Percentiles rank a stretch among this genome's conserved stretches.
phyloP scores from a whole-genome alignment of 2,888 invertebrate species.

The Thera britannica region DNA sequence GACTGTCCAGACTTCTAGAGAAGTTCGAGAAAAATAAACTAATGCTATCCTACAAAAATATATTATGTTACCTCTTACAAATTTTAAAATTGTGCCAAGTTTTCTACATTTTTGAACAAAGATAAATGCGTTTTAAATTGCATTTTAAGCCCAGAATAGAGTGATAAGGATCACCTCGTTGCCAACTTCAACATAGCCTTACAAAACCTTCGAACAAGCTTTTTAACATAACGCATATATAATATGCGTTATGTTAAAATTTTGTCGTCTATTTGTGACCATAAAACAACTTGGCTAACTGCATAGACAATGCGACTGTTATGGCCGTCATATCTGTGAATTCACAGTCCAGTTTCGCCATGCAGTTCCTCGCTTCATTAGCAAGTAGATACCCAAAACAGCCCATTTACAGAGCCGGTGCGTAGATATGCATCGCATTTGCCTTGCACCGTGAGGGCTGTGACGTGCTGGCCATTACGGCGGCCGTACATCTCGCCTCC shows the following conservation, averaged over 20 bases:
- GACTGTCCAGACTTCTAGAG: too few relatives aligned
- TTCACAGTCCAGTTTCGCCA: conserved; percentile 74
- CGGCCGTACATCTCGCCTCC: conserved; percentile 77
- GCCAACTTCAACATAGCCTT: conserved; percentile 34
- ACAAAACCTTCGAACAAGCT: conserved; percentile 36
- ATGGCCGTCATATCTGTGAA: conserved; percentile 73
- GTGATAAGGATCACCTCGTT: conserved; percentile 32
- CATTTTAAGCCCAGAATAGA: conserved; percentile 33
- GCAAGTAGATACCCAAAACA: conserved; percentile 83
- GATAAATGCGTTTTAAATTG: conserved; percentile 12
- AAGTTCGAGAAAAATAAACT: too few relatives aligned
- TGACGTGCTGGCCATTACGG: conserved; percentile 79
- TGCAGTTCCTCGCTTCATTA: conserved; percentile 76
- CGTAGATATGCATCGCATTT: conserved; percentile 80
- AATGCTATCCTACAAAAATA: too few relatives aligned
- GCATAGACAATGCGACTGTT: conserved; percentile 67
- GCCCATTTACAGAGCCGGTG: conserved; percentile 79
- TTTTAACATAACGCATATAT: conserved; percentile 38
- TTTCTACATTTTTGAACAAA: conserved; percentile 5
- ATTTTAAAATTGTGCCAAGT: conserved; percentile 1
- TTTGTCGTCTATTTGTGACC: conserved; percentile 51
- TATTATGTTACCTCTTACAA: too few relatives aligned
- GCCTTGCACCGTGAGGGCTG: conserved; percentile 69
- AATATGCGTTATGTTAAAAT: too few relatives aligned
- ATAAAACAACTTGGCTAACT: conserved; percentile 66